phyloP scores from a whole-genome alignment of 2,113 vertebrate genomes.

The Gambusia holbrooki region DNA sequence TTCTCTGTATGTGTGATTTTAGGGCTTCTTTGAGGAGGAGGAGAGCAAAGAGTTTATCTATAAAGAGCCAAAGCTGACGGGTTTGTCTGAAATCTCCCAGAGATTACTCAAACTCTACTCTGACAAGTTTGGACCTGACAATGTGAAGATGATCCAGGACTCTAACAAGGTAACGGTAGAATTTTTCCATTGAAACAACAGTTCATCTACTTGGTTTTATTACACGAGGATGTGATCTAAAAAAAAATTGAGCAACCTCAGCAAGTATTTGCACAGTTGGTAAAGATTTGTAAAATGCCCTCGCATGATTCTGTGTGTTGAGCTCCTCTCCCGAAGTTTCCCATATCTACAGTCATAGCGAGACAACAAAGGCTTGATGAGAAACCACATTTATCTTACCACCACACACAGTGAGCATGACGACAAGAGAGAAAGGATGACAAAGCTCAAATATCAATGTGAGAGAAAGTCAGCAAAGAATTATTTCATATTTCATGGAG shows the following conservation, averaged over 20 bases:
- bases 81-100: constrained; percentile 97
- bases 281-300: neutral
- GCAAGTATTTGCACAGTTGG: neutral
- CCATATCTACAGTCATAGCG: neutral
- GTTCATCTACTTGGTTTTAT: neutral
- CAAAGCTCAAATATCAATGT: neutral
- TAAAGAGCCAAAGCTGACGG: constrained; percentile 97
- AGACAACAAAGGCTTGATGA: neutral
- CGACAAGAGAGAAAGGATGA: too few relatives aligned
- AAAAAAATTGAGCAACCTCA: neutral
- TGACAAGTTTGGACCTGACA: constrained; percentile 97
- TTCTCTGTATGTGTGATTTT: constrained; percentile 51
- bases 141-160: constrained; percentile 99
- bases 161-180: constrained; percentile 90
- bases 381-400: too few relatives aligned
- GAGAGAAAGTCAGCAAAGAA: neutral
- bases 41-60: constrained; percentile 99
- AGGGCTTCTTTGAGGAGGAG: constrained; percentile 99
- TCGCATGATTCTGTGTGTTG: neutral
- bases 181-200: neutral
- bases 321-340: neutral
- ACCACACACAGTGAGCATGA: too few relatives aligned
- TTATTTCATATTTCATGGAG: neutral
- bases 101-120: constrained; percentile 96
- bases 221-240: neutral